Conservation (phyloP, 2,888 invertebrate genomes). For the Noctua janthe region DNA sequence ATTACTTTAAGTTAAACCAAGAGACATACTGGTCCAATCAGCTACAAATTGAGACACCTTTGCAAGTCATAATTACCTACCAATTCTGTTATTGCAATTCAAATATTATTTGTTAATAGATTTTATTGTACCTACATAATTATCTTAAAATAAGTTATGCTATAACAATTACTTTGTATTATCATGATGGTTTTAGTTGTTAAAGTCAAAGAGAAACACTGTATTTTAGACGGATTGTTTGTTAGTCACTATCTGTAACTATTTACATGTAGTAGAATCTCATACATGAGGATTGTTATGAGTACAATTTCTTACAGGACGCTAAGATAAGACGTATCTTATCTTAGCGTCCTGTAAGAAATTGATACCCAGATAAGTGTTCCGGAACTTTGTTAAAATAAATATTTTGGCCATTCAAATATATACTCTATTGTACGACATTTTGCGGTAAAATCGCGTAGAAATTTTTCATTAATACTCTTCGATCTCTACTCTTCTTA, state of each 20-base stretch:
- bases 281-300: slow-evolving; percentile 6
- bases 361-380: not conserved
- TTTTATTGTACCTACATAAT: slow-evolving; percentile 15
- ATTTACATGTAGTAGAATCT: slow-evolving; percentile 24
- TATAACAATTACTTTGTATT: not conserved
- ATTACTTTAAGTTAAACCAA: not conserved
- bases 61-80: not conserved
- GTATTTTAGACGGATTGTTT: no score
- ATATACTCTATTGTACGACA: not conserved
- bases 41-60: not conserved
- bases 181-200: not conserved
- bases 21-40: not conserved
- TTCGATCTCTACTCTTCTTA: not conserved
- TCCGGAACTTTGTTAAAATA: not conserved
- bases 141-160: not conserved
- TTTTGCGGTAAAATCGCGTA: not conserved
- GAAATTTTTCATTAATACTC: slow-evolving; percentile 13
- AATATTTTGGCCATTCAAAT: not conserved
- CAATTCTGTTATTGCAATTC: slow-evolving; percentile 14
- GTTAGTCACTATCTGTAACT: not conserved
- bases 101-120: slow-evolving; percentile 7
- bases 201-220: not conserved
- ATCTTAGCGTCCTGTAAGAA: not conserved
- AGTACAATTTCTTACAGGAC: not conserved
- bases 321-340: not conserved